Percentiles rank a stretch among this genome's conserved stretches.
These are phyloP conservation scores for Eupithecia pulchellata DNA, from an alignment of 2,888 invertebrate species.

Conservation along the genomic window DNA sequence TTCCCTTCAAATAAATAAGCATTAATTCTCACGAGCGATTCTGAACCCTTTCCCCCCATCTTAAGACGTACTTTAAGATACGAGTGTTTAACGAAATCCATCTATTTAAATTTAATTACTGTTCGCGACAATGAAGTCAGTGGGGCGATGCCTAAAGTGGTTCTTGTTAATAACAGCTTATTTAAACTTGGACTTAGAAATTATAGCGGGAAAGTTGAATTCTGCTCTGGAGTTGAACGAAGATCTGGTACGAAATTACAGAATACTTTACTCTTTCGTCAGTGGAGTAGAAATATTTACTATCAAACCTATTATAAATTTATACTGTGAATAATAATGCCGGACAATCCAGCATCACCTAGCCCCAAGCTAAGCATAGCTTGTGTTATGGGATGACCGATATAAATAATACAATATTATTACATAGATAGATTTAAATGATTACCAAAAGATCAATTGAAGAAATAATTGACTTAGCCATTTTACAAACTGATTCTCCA, in stretches of 20 bases:
- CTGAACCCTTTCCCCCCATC: background rate
- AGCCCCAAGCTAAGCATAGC: too few species aligned
- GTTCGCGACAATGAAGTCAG: constrained; percentile 16
- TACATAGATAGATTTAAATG: too few species aligned
- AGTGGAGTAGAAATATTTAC: background rate
- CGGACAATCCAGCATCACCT: too few species aligned
- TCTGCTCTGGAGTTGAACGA: background rate
- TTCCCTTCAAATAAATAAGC: constrained; percentile 13
- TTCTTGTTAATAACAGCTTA: constrained; percentile 18
- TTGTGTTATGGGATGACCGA: too few species aligned
- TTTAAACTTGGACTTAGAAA: constrained; percentile 16
- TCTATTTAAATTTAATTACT: constrained; percentile 18
- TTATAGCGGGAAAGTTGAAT: constrained; percentile 12
- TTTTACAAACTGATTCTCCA: too few species aligned
- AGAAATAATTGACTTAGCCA: too few species aligned
- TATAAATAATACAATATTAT: too few species aligned
- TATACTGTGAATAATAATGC: too few species aligned
- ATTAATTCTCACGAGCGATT: background rate
- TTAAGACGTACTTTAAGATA: constrained; percentile 9
- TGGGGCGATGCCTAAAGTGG: constrained; percentile 14
- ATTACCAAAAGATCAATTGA: too few species aligned
- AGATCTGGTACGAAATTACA: background rate
- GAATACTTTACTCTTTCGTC: background rate
- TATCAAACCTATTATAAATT: too few species aligned
- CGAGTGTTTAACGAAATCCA: constrained; percentile 3